Evolutionary conservation across 2,113 vertebrate genomes (phyloP).

Genomic region (Collichthys lucidus): DNA sequence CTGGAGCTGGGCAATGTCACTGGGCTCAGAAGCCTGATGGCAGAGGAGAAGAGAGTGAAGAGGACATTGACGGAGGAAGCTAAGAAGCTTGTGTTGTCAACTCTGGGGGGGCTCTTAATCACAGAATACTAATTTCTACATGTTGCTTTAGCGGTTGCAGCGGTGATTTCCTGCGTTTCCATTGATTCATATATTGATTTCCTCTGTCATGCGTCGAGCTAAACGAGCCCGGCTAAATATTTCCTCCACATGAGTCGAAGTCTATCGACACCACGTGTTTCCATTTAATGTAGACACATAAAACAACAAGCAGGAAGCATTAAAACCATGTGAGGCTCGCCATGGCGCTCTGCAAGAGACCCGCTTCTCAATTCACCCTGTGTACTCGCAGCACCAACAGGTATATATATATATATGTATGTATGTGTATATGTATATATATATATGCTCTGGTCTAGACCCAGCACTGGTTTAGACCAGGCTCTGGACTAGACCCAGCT

Average conservation of each 20-base stretch:
- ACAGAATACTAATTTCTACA: too few relatives aligned
- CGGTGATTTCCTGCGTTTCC: constrained; percentile 35
- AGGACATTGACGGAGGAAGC: too few relatives aligned
- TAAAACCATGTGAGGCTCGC: constrained; percentile 72
- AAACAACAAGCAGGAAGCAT: constrained; percentile 82
- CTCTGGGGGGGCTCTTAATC: too few relatives aligned
- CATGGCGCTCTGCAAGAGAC: constrained; percentile 62
- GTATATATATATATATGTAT: constrained; percentile 38
- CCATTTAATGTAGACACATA: constrained; percentile 79
- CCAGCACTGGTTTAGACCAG: too few relatives aligned
- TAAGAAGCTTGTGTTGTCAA: too few relatives aligned
- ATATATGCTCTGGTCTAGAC: too few relatives aligned
- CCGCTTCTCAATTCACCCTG: constrained; percentile 63
- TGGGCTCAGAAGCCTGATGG: too few relatives aligned
- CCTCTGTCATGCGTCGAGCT: constrained; percentile 40
- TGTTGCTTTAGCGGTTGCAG: constrained; percentile 16
- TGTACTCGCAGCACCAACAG: constrained; percentile 43
- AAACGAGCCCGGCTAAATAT: constrained; percentile 51
- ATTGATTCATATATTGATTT: constrained; percentile 70
- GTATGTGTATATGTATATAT: constrained; percentile 52
- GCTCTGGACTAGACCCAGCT: too few relatives aligned
- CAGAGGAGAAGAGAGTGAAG: too few relatives aligned
- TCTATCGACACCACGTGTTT: constrained; percentile 75
- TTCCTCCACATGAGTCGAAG: constrained; percentile 66
- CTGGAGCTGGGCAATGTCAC: too few relatives aligned